Conservation (phyloP, 2,888 invertebrate genomes). For the Polietes domitor region DNA sequence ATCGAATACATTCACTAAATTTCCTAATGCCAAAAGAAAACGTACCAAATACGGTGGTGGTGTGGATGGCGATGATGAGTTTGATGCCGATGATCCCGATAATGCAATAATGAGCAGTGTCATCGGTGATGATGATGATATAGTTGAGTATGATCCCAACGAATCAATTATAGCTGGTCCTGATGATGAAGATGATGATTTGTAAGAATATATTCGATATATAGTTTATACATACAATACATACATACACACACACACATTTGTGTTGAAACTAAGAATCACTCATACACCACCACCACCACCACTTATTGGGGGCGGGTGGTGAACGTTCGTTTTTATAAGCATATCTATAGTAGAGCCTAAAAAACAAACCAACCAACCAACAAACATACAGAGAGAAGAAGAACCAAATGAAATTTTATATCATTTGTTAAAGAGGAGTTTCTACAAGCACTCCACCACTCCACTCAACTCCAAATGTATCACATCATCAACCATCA, state of each 20-base stretch:
- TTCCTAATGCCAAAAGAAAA: conserved; percentile 60
- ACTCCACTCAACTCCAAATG: conserved; percentile 36
- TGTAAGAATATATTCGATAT: conserved; percentile 62
- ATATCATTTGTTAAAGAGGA: conserved; percentile 29
- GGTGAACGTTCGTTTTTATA: conserved; percentile 29
- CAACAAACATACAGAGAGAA: conserved; percentile 21
- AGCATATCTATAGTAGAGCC: conserved; percentile 53
- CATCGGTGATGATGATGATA: conserved; percentile 67
- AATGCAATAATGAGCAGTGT: conserved; percentile 5
- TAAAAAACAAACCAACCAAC: conserved; percentile 40
- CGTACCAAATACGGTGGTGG: conserved; percentile 21
- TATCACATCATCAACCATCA: conserved; percentile 17
- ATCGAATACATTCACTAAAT: conserved; percentile 57
- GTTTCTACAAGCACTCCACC: conserved; percentile 18
- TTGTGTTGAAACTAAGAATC: neutral
- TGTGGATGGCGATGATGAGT: conserved; percentile 40
- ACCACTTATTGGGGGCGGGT: neutral
- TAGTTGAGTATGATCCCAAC: conserved; percentile 71
- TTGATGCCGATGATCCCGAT: conserved; percentile 54
- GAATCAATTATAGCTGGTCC: conserved; percentile 63
- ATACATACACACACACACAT: conserved; percentile 10
- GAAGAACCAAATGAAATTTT: conserved; percentile 25
- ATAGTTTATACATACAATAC: conserved; percentile 39
- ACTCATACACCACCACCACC: neutral
- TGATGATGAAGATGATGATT: conserved; percentile 65